phyloP scores from a whole-genome alignment of 2,113 vertebrate species.

The Sardina pilchardus region DNA sequence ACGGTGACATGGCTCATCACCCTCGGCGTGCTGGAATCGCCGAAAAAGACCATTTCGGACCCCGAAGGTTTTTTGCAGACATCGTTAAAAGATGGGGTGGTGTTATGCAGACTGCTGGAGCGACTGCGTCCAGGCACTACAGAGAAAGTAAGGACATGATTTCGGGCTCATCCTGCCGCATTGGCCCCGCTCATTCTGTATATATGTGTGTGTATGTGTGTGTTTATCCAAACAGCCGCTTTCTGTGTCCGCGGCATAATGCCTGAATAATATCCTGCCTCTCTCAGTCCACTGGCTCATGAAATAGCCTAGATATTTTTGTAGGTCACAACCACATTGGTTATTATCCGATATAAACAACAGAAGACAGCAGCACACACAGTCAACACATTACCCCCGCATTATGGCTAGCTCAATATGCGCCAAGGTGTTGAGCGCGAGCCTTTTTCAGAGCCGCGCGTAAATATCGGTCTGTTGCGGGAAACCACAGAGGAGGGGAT shows the following conservation, averaged over 20 bases:
- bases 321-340: slow-evolving; percentile 66
- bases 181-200: slow-evolving; percentile 29
- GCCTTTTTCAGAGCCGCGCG: neutral
- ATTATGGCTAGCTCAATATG: slow-evolving; percentile 3
- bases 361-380: slow-evolving; percentile 41
- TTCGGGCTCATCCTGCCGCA: slow-evolving; percentile 19
- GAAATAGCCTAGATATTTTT: slow-evolving; percentile 57
- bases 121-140: slow-evolving; percentile 89
- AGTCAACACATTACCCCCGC: neutral
- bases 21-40: slow-evolving; percentile 92
- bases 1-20: slow-evolving; percentile 97
- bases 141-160: slow-evolving; percentile 77
- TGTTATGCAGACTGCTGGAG: slow-evolving; percentile 89
- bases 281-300: slow-evolving; percentile 64
- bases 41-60: slow-evolving; percentile 93
- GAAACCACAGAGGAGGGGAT: neutral
- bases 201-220: neutral
- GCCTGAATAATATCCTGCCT: slow-evolving; percentile 55
- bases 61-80: slow-evolving; percentile 90
- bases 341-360: slow-evolving; percentile 57
- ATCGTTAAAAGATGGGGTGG: slow-evolving; percentile 90
- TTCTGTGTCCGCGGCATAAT: slow-evolving; percentile 10
- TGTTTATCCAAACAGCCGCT: neutral
- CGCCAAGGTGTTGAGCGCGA: neutral
- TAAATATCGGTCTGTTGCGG: neutral